Evolutionary conservation across 2,797 vertebrate species (phyloP), one percentile per base, ranked within the genome.

Genomic region (Kryptolebias ocellatus): DNA sequence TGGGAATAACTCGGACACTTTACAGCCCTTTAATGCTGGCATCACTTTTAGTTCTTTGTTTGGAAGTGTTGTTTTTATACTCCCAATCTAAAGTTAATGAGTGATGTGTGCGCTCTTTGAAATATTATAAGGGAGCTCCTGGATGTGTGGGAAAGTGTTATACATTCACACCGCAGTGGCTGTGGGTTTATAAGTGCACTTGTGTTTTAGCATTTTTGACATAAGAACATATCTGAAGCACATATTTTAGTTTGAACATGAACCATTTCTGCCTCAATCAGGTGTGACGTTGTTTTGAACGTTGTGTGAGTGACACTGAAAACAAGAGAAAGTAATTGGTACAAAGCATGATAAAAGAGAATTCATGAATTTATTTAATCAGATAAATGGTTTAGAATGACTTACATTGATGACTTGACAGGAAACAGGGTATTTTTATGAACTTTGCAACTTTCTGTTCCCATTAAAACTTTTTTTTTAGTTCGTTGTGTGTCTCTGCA

Each of bases 371-470:
- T 50, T 7, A 31, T 52, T 15, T 3, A 18, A 52, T 47, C 34
- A 27, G 28, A 54, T 20, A 27, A 51, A 56, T 45, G 11, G 1
- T 37, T 60, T 17, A 1, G 5, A 49, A 58, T 28, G 47, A 24
- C 53, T 63, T 45, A 67, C 55, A 34, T 12, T 53, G 39, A 70
- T 59, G 3, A 11, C 16, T 14, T 18, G 5, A 45, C 16, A 44
- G 16, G 44, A 75, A 76, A 45, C 20, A 14, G 20, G 6, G 18
- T 18, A 15, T 46, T 59, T 62, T 63, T 50, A 2, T 27, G 29
- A 37, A 44, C 37, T 54, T 34, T 54, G 56, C 45, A 63, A 60
- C 44, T 74, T 66, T 74, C 51, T 71, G 42, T 74, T 81, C 20
- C 55, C 61, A 5, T 56, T 31, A 60, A 7, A 61, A 28, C 8